Percentiles rank a stretch among this genome's conserved stretches.
phyloP scores from a whole-genome alignment of 2,888 invertebrate species.

The Nymphalis polychloros region DNA sequence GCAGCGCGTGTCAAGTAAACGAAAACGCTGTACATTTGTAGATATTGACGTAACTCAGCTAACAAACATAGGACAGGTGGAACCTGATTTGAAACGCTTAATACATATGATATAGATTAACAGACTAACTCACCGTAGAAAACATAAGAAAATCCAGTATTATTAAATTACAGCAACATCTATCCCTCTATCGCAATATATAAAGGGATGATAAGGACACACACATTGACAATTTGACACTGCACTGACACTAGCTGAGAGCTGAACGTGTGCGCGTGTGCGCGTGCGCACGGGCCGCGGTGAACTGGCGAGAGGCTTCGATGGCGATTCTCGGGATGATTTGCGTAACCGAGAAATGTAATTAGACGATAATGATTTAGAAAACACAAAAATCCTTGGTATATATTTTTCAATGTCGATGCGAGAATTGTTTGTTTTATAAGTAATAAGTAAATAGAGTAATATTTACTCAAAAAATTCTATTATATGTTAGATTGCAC shows the following conservation, averaged over 20 bases:
- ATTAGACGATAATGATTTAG: slow-evolving; percentile 35
- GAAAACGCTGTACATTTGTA: slow-evolving; percentile 36
- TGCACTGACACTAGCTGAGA: slow-evolving; percentile 38
- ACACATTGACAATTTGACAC: slow-evolving; percentile 45
- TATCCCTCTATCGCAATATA: slow-evolving; percentile 66
- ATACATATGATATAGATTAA: not conserved
- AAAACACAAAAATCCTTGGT: slow-evolving; percentile 32
- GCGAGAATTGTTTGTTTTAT: slow-evolving; percentile 3
- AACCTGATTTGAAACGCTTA: slow-evolving; percentile 1
- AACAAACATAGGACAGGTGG: slow-evolving; percentile 25
- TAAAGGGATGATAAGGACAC: slow-evolving; percentile 69
- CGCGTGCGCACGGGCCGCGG: slow-evolving; percentile 64
- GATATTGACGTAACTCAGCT: slow-evolving; percentile 40
- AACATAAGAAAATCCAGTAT: slow-evolving; percentile 48
- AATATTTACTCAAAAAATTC: no score
- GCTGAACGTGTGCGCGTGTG: slow-evolving; percentile 54
- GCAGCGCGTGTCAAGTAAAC: slow-evolving; percentile 3
- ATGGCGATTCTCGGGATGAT: slow-evolving; percentile 38
- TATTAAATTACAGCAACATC: slow-evolving; percentile 51
- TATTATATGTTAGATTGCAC: no score
- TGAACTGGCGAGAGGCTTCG: slow-evolving; percentile 55
- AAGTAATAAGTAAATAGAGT: not conserved
- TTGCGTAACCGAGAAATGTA: slow-evolving; percentile 39
- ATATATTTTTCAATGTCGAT: slow-evolving; percentile 23
- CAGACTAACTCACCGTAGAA: slow-evolving; percentile 38